Base-by-base conservation (phyloP, 2,113 vertebrate species). In the Thymallus thymallus region DNA sequence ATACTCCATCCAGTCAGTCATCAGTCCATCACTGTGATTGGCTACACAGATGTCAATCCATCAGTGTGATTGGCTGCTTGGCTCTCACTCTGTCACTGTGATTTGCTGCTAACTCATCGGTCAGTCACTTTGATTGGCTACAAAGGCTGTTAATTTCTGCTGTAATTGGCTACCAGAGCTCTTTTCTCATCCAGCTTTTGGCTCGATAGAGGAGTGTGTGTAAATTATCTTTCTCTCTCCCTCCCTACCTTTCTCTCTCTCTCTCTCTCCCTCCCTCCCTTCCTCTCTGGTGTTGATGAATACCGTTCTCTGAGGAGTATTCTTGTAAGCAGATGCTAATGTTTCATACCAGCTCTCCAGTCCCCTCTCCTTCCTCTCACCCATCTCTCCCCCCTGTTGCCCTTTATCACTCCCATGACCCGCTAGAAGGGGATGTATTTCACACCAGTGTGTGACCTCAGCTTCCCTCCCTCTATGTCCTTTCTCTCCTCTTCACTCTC, bases 391-490 rank as follows among this genome's bases (percentile, higher is more conserved):
- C 51, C 18, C 51, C 51, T 55, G 51, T 55, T 24, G 6, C 24
- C 61, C 61, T 63, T 23, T 13, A 22, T 66, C 26, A 66, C 30
- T 32, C 26, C 26, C 63, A 18, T 24, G 13, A 7, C 60, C 22
- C 2, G 60, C 60, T 16, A 35, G 4, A 35, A 32, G 26, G 20
- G 63, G 29, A 66, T 66, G 29, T 29, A 66, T 66, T 66, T 32
- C 29, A 66, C 63, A 32, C 63, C 63, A 32, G 6, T 26, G 22
- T 48, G 67, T 48, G 45, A 48, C 35, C 3, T 61, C 69, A 89
- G 82, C 81, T 74, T 86, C 88, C 87, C 85, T 86, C 68, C 78
- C 73, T 88, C 82, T 82, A 87, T 90, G 88, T 86, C 63, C 68
- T 72, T 51, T 72, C 45, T 64, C 72, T 63, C 24, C 63, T 2